Percentiles rank a stretch among this genome's conserved stretches.
phyloP scores from a whole-genome alignment of 2,113 vertebrate genomes.

The Ornithorhynchus anatinus region DNA sequence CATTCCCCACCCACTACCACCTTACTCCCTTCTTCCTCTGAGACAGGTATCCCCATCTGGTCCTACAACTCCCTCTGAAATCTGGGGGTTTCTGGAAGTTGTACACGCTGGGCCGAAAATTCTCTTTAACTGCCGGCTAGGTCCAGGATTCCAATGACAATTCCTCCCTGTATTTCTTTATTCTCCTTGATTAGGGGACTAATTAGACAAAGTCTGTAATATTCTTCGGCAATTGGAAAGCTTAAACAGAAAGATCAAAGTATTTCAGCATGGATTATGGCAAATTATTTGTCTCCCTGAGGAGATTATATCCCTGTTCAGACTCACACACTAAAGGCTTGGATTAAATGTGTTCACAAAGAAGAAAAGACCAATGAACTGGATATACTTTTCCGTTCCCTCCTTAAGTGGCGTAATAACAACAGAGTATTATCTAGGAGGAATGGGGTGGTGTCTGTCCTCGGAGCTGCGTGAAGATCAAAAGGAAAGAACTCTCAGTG shows the following conservation, averaged over 20 bases:
- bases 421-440: constrained; percentile 44
- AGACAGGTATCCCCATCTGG: too few relatives aligned
- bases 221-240: background rate
- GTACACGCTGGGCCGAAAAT: too few relatives aligned
- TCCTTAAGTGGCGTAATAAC: constrained; percentile 25
- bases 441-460: constrained; percentile 22
- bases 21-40: too few relatives aligned
- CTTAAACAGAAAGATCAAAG: constrained; percentile 23
- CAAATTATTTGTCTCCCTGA: constrained; percentile 26
- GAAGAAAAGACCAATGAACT: background rate
- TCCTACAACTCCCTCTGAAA: too few relatives aligned
- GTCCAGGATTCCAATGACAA: too few relatives aligned
- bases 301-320: constrained; percentile 6
- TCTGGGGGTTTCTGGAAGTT: too few relatives aligned
- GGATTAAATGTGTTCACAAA: constrained; percentile 1
- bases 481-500: constrained; percentile 25
- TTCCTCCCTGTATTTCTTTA: background rate
- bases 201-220: background rate
- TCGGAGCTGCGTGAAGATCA: constrained; percentile 36
- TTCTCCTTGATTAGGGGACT: background rate
- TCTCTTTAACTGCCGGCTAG: too few relatives aligned
- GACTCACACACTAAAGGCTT: constrained; percentile 12
- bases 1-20: too few relatives aligned
- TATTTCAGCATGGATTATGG: constrained; percentile 15
- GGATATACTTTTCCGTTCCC: background rate